phyloP scores from a whole-genome alignment of 2,113 vertebrate species.

The Trematocara zebra region DNA sequence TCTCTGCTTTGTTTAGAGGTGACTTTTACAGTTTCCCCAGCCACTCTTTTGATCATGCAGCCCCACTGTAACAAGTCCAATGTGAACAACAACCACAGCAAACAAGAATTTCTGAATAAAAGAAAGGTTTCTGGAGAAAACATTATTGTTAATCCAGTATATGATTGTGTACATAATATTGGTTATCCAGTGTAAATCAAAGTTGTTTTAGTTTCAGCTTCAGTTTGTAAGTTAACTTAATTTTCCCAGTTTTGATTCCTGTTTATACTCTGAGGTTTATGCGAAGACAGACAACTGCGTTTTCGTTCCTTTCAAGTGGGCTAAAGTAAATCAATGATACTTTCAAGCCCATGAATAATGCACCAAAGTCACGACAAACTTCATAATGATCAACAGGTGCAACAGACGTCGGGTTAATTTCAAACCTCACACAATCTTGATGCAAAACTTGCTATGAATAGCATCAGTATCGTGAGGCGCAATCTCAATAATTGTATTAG shows the following conservation, averaged over 20 bases:
- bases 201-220: background rate
- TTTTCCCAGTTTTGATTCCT: background rate
- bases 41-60: background rate
- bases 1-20: background rate
- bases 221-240: background rate
- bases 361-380: conserved; percentile 1
- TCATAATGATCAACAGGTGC: conserved; percentile 35
- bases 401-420: background rate
- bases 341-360: conserved; percentile 6
- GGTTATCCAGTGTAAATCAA: background rate
- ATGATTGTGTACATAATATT: background rate
- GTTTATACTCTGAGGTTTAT: conserved; percentile 18
- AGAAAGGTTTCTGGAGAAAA: background rate
- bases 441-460: background rate
- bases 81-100: background rate
- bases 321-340: conserved; percentile 6
- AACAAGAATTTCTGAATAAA: background rate
- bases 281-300: background rate
- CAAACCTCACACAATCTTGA: background rate
- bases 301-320: conserved; percentile 22
- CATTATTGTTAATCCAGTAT: background rate
- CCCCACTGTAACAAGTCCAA: background rate
- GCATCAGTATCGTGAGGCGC: background rate
- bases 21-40: background rate
- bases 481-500: background rate